phyloP scores from a whole-genome alignment of 2,113 vertebrate species.

The Gymnarchus niloticus region DNA sequence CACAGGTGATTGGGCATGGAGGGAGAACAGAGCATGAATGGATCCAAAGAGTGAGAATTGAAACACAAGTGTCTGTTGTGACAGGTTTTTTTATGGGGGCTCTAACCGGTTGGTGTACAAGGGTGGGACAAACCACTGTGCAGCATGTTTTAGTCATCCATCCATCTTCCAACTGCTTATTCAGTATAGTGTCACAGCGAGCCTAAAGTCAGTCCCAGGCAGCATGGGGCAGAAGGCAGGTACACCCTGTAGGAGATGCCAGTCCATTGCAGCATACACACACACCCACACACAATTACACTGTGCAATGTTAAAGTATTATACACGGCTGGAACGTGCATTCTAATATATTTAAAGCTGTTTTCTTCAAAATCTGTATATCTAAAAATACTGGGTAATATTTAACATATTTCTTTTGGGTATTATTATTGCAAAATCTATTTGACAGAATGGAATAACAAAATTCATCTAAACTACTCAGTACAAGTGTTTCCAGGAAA shows the following conservation, averaged over 20 bases:
- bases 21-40: not conserved
- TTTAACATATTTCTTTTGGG: no score
- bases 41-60: not conserved
- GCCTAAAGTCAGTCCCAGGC: not conserved
- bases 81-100: not conserved
- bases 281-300: not conserved
- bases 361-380: no score
- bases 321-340: not conserved
- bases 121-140: not conserved
- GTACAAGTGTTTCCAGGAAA: no score
- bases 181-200: not conserved
- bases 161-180: not conserved
- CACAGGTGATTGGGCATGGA: conserved; percentile 52
- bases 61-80: not conserved
- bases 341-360: no score
- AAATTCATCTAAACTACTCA: no score
- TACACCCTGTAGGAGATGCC: not conserved
- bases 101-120: not conserved
- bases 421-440: no score
- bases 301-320: not conserved
- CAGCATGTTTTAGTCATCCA: not conserved
- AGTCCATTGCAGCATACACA: not conserved
- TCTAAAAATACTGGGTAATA: no score
- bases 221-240: not conserved
- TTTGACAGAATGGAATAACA: no score